Percentiles rank a stretch among this genome's conserved stretches.
Conservation (phyloP, 2,797 vertebrate genomes). For the Diplodus puntazzo region DNA sequence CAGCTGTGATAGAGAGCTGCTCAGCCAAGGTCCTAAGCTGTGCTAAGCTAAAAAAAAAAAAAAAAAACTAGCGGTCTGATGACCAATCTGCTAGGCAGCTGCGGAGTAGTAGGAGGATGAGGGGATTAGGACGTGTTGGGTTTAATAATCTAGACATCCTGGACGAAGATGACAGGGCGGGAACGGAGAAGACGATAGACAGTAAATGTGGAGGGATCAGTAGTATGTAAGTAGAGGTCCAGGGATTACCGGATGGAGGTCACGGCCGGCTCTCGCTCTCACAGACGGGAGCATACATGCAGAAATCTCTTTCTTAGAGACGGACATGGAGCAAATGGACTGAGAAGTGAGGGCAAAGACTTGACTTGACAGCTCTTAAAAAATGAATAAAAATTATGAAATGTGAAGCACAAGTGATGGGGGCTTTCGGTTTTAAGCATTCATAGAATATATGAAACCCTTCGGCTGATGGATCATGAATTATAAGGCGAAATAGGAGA, state of each 20-base stretch:
- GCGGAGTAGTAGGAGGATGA: constrained; percentile 61
- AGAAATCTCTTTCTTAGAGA: constrained; percentile 57
- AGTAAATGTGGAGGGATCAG: constrained; percentile 73
- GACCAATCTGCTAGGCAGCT: constrained; percentile 66
- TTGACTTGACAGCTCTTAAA: constrained; percentile 54
- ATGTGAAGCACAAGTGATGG: constrained; percentile 19
- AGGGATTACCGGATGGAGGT: constrained; percentile 76
- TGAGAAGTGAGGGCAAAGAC: constrained; percentile 37
- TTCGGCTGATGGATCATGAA: constrained; percentile 65
- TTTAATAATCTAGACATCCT: constrained; percentile 73
- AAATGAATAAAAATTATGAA: constrained; percentile 43
- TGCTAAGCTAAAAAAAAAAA: constrained; percentile 26
- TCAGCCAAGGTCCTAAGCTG: constrained; percentile 45
- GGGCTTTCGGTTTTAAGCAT: constrained; percentile 53
- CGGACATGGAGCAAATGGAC: constrained; percentile 41
- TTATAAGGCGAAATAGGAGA: constrained; percentile 59
- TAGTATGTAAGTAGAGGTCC: constrained; percentile 69
- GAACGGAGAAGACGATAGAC: constrained; percentile 61
- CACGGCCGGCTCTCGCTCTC: constrained; percentile 44
- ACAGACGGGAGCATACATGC: constrained; percentile 52
- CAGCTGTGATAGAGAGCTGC: constrained; percentile 53
- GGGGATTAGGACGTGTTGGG: constrained; percentile 75
- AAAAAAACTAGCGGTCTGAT: constrained; percentile 58
- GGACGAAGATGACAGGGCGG: constrained; percentile 64
- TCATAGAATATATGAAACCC: constrained; percentile 47